phyloP scores from a whole-genome alignment of 2,888 invertebrate species.

The Agonopterix heracliana region DNA sequence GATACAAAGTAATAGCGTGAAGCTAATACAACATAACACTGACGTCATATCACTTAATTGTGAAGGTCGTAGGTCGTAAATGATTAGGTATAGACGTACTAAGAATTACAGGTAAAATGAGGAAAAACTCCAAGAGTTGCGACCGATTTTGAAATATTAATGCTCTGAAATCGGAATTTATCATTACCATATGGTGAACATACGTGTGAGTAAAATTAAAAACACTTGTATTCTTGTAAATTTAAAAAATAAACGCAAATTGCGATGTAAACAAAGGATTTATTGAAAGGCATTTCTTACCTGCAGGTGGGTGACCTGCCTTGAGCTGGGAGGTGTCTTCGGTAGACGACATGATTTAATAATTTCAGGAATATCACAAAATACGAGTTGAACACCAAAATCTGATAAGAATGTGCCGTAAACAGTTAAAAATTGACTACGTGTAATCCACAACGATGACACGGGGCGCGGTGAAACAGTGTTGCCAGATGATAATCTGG shows the following conservation, averaged over 20 bases:
- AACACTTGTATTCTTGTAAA: not conserved
- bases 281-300: conserved; percentile 64
- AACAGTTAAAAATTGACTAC: conserved; percentile 41
- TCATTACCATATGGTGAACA: conserved; percentile 5
- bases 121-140: too few relatives aligned
- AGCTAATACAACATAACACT: conserved; percentile 10
- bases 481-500: too few relatives aligned
- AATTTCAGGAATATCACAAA: conserved; percentile 13
- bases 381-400: conserved; percentile 18
- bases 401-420: conserved; percentile 32
- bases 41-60: conserved; percentile 11
- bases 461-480: conserved; percentile 19
- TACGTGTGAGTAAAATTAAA: not conserved
- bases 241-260: not conserved
- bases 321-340: conserved; percentile 83
- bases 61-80: conserved; percentile 11
- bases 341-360: conserved; percentile 53
- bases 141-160: too few relatives aligned
- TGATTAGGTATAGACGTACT: not conserved
- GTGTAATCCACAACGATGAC: conserved; percentile 41
- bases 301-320: conserved; percentile 93
- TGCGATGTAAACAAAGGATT: conserved; percentile 33
- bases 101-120: not conserved
- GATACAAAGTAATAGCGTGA: not conserved
- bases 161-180: too few relatives aligned